Evolutionary conservation across 1,140 invertebrate species (phyloP), one percentile per base, ranked within the genome.

Genomic region (Lethrus apterus): DNA sequence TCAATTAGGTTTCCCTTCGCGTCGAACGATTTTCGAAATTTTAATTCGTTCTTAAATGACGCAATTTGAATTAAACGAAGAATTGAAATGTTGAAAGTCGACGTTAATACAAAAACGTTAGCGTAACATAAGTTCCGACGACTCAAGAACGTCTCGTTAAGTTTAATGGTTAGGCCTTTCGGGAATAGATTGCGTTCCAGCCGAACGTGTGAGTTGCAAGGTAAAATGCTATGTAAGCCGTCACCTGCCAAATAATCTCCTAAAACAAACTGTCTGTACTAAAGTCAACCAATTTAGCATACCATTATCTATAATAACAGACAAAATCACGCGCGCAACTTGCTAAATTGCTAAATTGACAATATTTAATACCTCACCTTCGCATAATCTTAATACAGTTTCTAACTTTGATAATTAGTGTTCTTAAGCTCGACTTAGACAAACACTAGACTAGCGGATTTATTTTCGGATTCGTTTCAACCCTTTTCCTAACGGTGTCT

Each of bases 381-480:
- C 49, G 51, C 55, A 58, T 60, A 60, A 60, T 60, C 58, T 60
- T 60, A 60, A 60, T 62, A 62, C 60, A 62, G 58, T 62, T 62
- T 62, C 58, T 51, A 62, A 59, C 53, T 60, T 60, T 59, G 58
- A 58, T 57, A 62, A 62, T 62, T 60, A 62, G 58, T 62, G 58
- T 60, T 60, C 56, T 62, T 62, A 62, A 62, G 59, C 56, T 47
- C 48, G 47, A 51, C 38, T 56, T 62, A 62, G 58, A 62, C 59
- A 62, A 62, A 62, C 59, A 62, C 50, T 54, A 55, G 43, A 49
- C 47, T 49, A 51, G 50, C 48, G 51, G 57, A 62, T 62, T 61
- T 59, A 57, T 61, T 60, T 56, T 54, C 45, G 38, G 36, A 19
- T 31, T 48, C 29, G 21, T 48, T 48, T 46, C 20, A 48, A 34